Conservation (phyloP, 2,888 invertebrate species). For the Hylaea fasciaria region DNA sequence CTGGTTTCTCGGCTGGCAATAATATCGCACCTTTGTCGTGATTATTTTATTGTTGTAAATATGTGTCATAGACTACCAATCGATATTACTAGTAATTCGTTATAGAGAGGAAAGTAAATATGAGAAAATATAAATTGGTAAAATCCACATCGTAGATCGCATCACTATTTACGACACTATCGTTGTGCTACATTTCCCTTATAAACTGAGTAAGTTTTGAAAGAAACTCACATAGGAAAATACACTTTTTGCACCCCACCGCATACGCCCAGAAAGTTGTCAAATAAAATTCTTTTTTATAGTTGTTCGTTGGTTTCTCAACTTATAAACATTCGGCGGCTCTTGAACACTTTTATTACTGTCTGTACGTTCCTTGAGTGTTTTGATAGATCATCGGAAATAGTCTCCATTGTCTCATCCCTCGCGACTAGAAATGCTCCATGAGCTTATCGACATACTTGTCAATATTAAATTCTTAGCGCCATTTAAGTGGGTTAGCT, state of each 20-base stretch:
- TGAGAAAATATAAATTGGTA: background rate
- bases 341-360: constrained; percentile 43
- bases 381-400: constrained; percentile 66
- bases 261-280: constrained; percentile 25
- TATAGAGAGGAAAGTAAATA: background rate
- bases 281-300: constrained; percentile 30
- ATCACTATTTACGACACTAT: constrained; percentile 16
- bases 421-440: constrained; percentile 7
- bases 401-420: constrained; percentile 57
- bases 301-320: constrained; percentile 23
- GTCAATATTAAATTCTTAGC: background rate
- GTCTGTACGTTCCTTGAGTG: constrained; percentile 46
- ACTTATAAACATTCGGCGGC: constrained; percentile 28
- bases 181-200: constrained; percentile 16
- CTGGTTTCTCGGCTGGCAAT: no score
- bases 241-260: constrained; percentile 26
- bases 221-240: constrained; percentile 17
- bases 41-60: no score
- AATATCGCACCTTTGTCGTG: no score
- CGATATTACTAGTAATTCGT: no score
- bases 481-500: background rate
- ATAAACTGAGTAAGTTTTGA: constrained; percentile 18
- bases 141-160: background rate
- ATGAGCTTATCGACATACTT: background rate
- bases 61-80: no score